A percentile compares a stretch with the other conserved stretches of the same genome.
Evolutionary conservation across 2,797 vertebrate species (phyloP).

Genomic region (Decapterus maruadsi): DNA sequence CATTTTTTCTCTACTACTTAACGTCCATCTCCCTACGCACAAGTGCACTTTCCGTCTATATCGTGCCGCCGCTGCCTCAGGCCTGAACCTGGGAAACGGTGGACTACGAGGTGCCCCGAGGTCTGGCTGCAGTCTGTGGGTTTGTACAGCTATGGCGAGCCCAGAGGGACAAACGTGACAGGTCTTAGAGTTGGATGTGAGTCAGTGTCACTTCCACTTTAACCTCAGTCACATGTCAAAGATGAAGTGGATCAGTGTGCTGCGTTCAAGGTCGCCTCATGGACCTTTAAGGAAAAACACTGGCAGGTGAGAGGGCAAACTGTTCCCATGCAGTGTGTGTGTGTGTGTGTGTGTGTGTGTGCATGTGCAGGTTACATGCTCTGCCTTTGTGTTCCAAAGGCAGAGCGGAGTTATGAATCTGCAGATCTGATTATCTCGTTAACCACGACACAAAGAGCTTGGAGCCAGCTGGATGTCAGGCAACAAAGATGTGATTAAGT

Average conservation of each 20-base stretch:
- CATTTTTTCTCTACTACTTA: too few relatives aligned
- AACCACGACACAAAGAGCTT: slow-evolving; percentile 38
- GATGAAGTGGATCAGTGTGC: background rate
- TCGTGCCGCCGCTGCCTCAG: too few relatives aligned
- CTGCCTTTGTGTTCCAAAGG: too few relatives aligned
- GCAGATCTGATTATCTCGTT: slow-evolving; percentile 66
- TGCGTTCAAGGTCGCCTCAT: too few relatives aligned
- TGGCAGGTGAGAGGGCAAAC: background rate
- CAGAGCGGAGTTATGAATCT: slow-evolving; percentile 50
- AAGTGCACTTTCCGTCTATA: too few relatives aligned
- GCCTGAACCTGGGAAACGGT: too few relatives aligned
- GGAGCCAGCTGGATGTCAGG: slow-evolving; percentile 25
- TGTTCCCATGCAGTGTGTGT: too few relatives aligned
- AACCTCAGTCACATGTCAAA: background rate
- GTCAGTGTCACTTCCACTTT: background rate
- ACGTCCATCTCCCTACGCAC: too few relatives aligned
- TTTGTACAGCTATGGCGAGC: background rate
- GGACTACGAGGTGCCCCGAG: too few relatives aligned
- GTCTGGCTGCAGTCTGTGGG: too few relatives aligned
- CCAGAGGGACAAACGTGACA: background rate
- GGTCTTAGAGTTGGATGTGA: background rate
- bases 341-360: background rate
- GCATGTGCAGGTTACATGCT: slow-evolving; percentile 18
- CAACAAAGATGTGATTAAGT: slow-evolving; percentile 31
- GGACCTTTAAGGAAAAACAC: background rate